Evolutionary conservation across 2,888 invertebrate species (phyloP).

Genomic region (Spodoptera picta): DNA sequence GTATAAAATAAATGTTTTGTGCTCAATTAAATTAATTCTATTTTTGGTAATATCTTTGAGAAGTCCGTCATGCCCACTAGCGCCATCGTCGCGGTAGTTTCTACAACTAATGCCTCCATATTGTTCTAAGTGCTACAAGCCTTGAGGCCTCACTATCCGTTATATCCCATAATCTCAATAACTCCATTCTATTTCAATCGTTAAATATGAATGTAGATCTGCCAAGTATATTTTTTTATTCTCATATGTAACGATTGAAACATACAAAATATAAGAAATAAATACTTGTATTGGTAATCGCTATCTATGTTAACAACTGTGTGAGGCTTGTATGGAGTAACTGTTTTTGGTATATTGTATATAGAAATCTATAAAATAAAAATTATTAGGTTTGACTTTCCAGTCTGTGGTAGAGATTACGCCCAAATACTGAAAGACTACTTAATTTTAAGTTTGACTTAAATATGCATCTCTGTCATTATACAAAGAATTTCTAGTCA

Average conservation of each 20-base stretch:
- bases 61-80: conserved; percentile 39
- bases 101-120: conserved; percentile 41
- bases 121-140: conserved; percentile 44
- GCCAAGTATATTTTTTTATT: not conserved
- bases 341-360: too few relatives aligned
- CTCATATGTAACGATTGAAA: conserved; percentile 15
- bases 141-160: conserved; percentile 34
- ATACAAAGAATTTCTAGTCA: too few relatives aligned
- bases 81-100: conserved; percentile 37
- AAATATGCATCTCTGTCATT: too few relatives aligned
- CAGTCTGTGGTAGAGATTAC: too few relatives aligned
- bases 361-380: too few relatives aligned
- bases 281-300: conserved; percentile 10
- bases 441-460: too few relatives aligned
- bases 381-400: too few relatives aligned
- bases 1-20: conserved; percentile 32
- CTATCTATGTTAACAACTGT: conserved; percentile 7
- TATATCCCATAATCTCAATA: conserved; percentile 37
- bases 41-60: conserved; percentile 47
- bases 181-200: conserved; percentile 14
- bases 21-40: conserved; percentile 33
- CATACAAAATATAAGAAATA: conserved; percentile 13
- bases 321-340: conserved; percentile 6
- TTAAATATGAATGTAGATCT: conserved; percentile 3
- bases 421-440: too few relatives aligned